These are phyloP conservation scores for Pogonocichla stellata DNA, from an alignment of 2,113 vertebrate genomes.

Conservation along the genomic window DNA sequence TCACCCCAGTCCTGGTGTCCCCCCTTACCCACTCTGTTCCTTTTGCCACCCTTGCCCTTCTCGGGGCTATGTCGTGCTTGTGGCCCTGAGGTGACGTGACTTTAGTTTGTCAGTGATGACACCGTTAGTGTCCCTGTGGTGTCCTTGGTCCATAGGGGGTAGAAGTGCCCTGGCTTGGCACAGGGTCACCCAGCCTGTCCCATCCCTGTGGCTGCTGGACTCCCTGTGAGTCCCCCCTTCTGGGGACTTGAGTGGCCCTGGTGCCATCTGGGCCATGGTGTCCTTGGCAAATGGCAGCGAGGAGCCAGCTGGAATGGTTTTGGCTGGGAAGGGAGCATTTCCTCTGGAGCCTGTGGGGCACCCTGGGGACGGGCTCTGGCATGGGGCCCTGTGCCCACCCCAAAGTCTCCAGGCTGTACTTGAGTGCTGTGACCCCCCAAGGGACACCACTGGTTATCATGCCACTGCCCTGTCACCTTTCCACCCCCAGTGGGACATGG, in stretches of 20 bases:
- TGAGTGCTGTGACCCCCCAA: not conserved
- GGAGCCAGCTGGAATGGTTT: not conserved
- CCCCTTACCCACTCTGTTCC: not conserved
- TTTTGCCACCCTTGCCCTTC: not conserved
- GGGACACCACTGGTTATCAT: fast-evolving
- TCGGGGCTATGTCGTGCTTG: fast-evolving
- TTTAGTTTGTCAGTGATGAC: not conserved
- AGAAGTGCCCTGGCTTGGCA: not conserved
- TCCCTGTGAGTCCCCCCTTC: fast-evolving
- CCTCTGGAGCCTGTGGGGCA: fast-evolving
- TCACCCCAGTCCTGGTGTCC: not conserved
- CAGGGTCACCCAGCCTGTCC: not conserved
- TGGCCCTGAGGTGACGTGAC: not conserved
- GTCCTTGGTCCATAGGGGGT: fast-evolving
- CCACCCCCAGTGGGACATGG: fast-evolving
- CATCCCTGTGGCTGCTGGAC: not conserved
- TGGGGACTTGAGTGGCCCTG: fast-evolving
- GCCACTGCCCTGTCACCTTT: not conserved
- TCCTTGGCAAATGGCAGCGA: not conserved
- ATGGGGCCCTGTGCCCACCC: not conserved
- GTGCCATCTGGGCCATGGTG: fast-evolving
- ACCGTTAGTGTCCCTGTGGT: fast-evolving
- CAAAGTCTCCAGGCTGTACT: not conserved
- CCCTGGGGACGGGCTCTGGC: too few species aligned
- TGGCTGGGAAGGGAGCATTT: not conserved